Evolutionary conservation across 1,140 invertebrate species (phyloP).

Genomic region (Phymorhynchus buccinoides): DNA sequence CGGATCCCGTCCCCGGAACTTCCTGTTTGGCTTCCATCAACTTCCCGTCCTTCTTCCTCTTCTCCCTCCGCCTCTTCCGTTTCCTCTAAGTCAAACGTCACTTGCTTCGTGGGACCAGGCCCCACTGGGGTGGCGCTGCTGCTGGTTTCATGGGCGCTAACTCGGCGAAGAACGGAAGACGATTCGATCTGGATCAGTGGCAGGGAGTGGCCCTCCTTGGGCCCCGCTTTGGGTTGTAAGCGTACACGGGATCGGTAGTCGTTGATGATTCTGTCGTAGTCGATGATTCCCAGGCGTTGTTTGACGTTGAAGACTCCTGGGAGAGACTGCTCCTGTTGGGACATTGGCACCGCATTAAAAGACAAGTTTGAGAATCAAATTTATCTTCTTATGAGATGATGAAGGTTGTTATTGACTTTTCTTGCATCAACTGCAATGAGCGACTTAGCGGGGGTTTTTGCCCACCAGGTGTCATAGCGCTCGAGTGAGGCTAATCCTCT

Average conservation of each 20-base stretch:
- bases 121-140: not conserved
- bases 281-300: conserved; percentile 54
- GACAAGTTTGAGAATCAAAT: too few species aligned
- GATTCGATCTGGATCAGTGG: not conserved
- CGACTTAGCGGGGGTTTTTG: too few species aligned
- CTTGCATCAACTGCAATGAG: not conserved
- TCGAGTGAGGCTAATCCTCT: too few species aligned
- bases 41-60: not conserved
- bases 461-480: too few species aligned
- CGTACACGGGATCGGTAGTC: conserved; percentile 47
- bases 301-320: conserved; percentile 52
- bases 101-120: not conserved
- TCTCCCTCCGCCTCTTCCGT: not conserved
- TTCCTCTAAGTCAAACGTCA: not conserved
- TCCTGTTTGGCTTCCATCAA: not conserved
- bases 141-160: not conserved
- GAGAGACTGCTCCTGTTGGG: conserved; percentile 52
- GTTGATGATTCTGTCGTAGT: conserved; percentile 56
- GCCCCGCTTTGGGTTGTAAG: conserved; percentile 22
- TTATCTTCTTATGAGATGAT: too few species aligned
- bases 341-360: too few species aligned
- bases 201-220: not conserved
- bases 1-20: too few species aligned
- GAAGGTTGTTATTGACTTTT: too few species aligned
- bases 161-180: not conserved